Evolutionary conservation across 2,113 vertebrate genomes (phyloP).

Genomic region (Hemibagrus wyckioides): DNA sequence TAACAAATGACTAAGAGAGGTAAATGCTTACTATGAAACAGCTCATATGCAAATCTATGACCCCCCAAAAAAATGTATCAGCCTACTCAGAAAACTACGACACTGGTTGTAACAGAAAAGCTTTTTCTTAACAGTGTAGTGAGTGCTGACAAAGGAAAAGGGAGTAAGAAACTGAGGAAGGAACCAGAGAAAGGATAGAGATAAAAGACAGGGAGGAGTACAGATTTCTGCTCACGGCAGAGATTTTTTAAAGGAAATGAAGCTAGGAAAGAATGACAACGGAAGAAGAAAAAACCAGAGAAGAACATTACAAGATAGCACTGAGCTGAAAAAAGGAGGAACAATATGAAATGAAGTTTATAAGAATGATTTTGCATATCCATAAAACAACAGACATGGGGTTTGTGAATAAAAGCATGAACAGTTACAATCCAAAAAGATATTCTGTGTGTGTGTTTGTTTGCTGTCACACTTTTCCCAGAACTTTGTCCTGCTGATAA

Average conservation of each 20-base stretch:
- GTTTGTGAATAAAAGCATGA: neutral
- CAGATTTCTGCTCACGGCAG: conserved; percentile 12
- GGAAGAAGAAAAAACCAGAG: conserved; percentile 53
- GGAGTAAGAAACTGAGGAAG: conserved; percentile 45
- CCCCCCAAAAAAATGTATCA: neutral
- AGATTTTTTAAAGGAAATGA: conserved; percentile 59
- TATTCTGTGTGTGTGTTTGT: neutral
- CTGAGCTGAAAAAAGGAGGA: neutral
- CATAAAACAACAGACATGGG: neutral
- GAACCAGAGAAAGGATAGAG: conserved; percentile 41
- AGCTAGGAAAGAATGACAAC: conserved; percentile 59
- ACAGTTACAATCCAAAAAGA: neutral
- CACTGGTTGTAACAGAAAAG: too few species aligned
- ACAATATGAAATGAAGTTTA: neutral
- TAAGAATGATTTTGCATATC: neutral
- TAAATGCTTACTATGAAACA: too few species aligned
- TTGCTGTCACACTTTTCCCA: neutral
- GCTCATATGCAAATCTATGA: neutral
- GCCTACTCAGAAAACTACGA: too few species aligned
- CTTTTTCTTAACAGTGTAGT: neutral
- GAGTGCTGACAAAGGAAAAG: conserved; percentile 11
- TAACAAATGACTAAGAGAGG: neutral
- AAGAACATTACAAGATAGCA: conserved; percentile 26
- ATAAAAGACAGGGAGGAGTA: conserved; percentile 46
- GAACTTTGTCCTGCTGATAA: neutral